Percentiles rank a stretch among this genome's conserved stretches.
phyloP scores from a whole-genome alignment of 2,113 vertebrate genomes.

The Nothoprocta perdicaria region DNA sequence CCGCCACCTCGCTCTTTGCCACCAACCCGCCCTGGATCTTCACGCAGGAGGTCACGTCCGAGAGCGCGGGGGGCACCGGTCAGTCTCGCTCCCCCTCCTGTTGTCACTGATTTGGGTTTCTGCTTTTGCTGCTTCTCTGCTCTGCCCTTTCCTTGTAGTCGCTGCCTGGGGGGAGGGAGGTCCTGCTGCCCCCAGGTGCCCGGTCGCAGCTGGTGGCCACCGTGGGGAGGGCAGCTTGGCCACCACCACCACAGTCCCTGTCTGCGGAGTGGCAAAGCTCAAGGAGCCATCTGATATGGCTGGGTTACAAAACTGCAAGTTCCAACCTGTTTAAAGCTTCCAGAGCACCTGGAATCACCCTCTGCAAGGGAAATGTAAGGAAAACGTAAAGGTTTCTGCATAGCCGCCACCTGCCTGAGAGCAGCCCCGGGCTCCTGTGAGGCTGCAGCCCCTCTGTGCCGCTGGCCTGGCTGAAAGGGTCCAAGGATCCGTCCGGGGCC shows the following conservation, averaged over 20 bases:
- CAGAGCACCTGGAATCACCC: background rate
- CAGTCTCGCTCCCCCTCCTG: background rate
- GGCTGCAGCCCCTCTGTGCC: fast-evolving
- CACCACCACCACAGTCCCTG: too few relatives aligned
- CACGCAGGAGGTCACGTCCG: conserved; percentile 74
- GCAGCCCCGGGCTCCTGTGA: background rate
- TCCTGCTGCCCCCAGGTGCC: too few relatives aligned
- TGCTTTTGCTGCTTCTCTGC: too few relatives aligned
- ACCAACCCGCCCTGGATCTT: conserved; percentile 82
- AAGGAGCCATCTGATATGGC: background rate
- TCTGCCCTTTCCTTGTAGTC: too few relatives aligned
- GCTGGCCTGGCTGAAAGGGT: fast-evolving
- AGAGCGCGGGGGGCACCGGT: conserved; percentile 71
- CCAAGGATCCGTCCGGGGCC: fast-evolving
- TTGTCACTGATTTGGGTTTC: too few relatives aligned
- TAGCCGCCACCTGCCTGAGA: background rate
- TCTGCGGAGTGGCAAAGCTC: background rate
- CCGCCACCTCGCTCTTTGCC: conserved; percentile 72
- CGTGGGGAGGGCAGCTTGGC: too few relatives aligned
- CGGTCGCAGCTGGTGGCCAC: too few relatives aligned
- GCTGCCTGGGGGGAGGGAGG: too few relatives aligned
- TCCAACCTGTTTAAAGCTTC: background rate
- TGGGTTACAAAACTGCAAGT: background rate
- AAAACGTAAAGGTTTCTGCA: background rate
- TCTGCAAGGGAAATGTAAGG: background rate